These are phyloP conservation scores for Dermolepida albohirtum DNA, from an alignment of 2,888 invertebrate genomes.

Conservation along the genomic window DNA sequence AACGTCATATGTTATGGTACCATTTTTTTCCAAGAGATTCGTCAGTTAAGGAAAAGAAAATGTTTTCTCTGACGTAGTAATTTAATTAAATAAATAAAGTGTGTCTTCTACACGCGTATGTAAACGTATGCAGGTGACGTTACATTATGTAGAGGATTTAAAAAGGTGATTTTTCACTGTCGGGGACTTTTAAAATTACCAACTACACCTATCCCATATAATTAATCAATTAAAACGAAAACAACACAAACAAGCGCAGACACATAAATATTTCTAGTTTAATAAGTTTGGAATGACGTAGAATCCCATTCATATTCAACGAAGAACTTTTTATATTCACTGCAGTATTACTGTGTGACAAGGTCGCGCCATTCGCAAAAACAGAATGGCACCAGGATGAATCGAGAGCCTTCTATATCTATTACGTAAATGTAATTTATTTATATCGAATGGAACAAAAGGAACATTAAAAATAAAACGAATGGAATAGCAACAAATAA, in stretches of 20 bases:
- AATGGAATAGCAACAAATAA: not conserved
- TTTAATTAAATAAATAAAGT: no score
- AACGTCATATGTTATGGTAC: no score
- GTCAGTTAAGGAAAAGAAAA: no score
- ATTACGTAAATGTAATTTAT: conserved; percentile 4
- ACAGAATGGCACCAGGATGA: conserved; percentile 4
- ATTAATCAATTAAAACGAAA: no score
- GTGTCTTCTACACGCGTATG: no score
- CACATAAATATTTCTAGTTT: not conserved
- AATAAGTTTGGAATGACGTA: conserved; percentile 17
- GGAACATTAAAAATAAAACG: conserved; percentile 3
- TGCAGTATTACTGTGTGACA: not conserved
- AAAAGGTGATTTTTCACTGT: no score
- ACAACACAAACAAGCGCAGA: not conserved
- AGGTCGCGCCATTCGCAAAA: conserved; percentile 19
- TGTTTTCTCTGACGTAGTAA: no score
- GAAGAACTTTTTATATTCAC: conserved; percentile 6
- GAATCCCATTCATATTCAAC: conserved; percentile 15
- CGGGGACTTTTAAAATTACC: no score
- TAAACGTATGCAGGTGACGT: no score
- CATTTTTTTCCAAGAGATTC: no score
- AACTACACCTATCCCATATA: no score
- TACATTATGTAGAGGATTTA: no score
- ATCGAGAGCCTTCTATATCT: not conserved
- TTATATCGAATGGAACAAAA: not conserved